These are phyloP conservation scores for Typhlichthys eigenmanni DNA, from an alignment of 2,797 vertebrate genomes.

Conservation along the genomic window DNA sequence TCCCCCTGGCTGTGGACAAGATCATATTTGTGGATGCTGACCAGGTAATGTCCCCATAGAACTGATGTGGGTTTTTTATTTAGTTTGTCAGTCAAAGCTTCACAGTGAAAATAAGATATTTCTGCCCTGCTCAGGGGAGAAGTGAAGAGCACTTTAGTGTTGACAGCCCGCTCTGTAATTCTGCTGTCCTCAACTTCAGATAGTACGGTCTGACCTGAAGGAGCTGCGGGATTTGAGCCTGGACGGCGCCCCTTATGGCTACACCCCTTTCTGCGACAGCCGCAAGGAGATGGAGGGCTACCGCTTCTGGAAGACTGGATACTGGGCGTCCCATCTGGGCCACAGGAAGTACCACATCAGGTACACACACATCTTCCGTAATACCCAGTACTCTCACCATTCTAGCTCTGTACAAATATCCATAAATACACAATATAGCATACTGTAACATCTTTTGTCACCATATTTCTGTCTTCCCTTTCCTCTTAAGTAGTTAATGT, in stretches of 20 bases:
- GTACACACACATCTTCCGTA: constrained; percentile 57
- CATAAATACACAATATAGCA: neutral
- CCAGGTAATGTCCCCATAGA: constrained; percentile 79
- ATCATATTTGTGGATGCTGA: constrained; percentile 98
- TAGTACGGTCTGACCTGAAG: constrained; percentile 92
- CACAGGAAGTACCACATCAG: constrained; percentile 95
- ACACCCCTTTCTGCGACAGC: constrained; percentile 95
- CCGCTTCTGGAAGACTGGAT: constrained; percentile 95
- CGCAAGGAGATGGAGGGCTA: constrained; percentile 95
- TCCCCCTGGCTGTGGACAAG: constrained; percentile 94
- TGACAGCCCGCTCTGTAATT: neutral
- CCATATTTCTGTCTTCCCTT: neutral
- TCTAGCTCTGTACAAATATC: neutral
- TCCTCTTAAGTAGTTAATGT: constrained; percentile 3
- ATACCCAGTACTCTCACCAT: neutral
- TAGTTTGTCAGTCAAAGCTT: neutral
- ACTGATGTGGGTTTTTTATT: neutral
- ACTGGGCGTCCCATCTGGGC: constrained; percentile 93
- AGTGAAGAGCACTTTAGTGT: constrained; percentile 2
- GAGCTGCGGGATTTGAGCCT: constrained; percentile 89
- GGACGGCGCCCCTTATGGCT: constrained; percentile 92
- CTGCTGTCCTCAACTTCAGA: constrained; percentile 68
- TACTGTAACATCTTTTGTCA: neutral
- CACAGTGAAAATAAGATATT: constrained; percentile 33
- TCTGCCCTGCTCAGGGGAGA: neutral